Evolutionary conservation across 2,113 vertebrate genomes (phyloP).

Genomic region (Aegotheles bennettii): DNA sequence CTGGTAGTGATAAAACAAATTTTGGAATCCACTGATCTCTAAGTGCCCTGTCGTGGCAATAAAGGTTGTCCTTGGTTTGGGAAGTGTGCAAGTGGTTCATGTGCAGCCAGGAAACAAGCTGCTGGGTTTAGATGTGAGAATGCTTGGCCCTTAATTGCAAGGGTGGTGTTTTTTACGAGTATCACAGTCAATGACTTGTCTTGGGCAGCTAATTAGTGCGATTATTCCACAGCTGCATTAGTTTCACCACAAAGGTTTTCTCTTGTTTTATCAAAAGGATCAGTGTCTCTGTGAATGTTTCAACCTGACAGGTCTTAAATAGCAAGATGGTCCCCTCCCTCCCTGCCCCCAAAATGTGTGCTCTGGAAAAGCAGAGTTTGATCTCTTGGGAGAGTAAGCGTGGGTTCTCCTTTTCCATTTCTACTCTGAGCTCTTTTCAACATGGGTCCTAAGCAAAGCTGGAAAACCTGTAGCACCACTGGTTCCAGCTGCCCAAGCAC

Average conservation of each 20-base stretch:
- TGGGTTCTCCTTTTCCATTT: not conserved
- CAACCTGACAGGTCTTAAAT: constrained; percentile 86
- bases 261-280: constrained; percentile 90
- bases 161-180: constrained; percentile 46
- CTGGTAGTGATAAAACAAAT: not conserved
- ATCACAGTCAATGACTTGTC: constrained; percentile 79
- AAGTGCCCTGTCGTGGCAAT: not conserved
- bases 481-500: not conserved
- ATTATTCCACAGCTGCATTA: constrained; percentile 94
- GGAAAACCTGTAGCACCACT: not conserved
- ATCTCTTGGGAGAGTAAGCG: not conserved
- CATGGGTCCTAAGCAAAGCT: not conserved
- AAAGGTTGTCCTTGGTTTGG: not conserved
- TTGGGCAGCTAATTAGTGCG: constrained; percentile 94
- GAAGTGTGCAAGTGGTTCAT: not conserved
- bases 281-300: constrained; percentile 82
- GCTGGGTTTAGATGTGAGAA: constrained; percentile 63
- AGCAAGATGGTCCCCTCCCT: constrained; percentile 66
- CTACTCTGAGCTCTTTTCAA: not conserved
- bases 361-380: constrained; percentile 38
- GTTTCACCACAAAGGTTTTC: constrained; percentile 81
- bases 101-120: constrained; percentile 9
- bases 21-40: not conserved
- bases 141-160: constrained; percentile 73
- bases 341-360: constrained; percentile 8